Evolutionary conservation across 2,888 invertebrate genomes (phyloP).

Genomic region (Phortica okadai): DNA sequence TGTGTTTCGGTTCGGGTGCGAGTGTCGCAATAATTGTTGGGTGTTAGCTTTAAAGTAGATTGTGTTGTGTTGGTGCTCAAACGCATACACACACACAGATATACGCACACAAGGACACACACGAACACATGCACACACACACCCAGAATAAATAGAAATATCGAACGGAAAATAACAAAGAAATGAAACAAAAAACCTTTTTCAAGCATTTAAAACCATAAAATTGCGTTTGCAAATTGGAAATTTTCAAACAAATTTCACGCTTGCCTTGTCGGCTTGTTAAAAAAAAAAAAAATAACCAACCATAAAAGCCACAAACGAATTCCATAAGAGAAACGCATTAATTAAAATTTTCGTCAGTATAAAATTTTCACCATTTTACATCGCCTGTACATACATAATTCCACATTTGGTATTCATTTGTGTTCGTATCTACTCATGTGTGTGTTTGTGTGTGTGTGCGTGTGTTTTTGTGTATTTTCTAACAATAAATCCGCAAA

Average conservation of each 20-base stretch:
- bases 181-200: neutral
- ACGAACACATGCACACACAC: neutral
- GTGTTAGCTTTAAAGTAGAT: too few relatives aligned
- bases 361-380: neutral
- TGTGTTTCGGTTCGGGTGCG: too few relatives aligned
- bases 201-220: too few relatives aligned
- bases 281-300: neutral
- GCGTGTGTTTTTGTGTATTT: conserved; percentile 16
- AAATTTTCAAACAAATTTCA: neutral
- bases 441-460: conserved; percentile 11
- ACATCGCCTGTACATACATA: neutral
- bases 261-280: neutral
- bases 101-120: neutral
- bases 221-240: neutral
- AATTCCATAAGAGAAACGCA: neutral
- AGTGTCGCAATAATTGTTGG: too few relatives aligned
- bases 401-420: neutral
- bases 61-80: neutral
- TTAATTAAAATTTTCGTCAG: conserved; percentile 3
- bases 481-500: conserved; percentile 27
- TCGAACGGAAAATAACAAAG: neutral
- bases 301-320: neutral
- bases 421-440: neutral
- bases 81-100: too few relatives aligned
- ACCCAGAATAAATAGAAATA: neutral